Conservation (phyloP, 2,113 vertebrate genomes). For the Myocastor coypus region DNA sequence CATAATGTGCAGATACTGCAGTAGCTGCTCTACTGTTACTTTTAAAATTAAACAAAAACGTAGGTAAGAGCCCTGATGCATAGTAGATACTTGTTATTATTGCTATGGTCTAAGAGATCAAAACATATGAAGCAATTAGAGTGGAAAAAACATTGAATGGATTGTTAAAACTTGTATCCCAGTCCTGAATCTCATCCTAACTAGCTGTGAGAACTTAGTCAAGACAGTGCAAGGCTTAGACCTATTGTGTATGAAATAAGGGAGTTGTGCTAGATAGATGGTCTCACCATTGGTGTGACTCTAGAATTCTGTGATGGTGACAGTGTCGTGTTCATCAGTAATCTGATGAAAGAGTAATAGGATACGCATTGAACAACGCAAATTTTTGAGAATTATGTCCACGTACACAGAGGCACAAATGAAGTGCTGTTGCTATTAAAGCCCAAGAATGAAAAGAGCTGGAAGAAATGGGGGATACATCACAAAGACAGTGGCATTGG, state of each 20-base stretch:
- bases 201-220: not conserved
- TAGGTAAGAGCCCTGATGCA: not conserved
- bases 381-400: constrained; percentile 1
- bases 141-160: not conserved
- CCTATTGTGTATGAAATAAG: not conserved
- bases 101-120: not conserved
- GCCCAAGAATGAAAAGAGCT: not conserved
- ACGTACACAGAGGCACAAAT: not conserved
- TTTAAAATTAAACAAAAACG: not conserved
- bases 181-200: not conserved
- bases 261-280: not conserved
- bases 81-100: not conserved
- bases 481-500: not conserved
- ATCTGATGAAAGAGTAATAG: not conserved
- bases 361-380: not conserved
- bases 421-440: not conserved
- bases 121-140: not conserved
- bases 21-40: not conserved
- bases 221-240: constrained; percentile 21
- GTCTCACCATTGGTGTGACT: not conserved
- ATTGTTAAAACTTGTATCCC: not conserved
- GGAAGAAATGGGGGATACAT: not conserved
- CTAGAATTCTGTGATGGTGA: not conserved
- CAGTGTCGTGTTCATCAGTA: not conserved
- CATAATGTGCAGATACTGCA: not conserved